Evolutionary conservation across 2,888 invertebrate species (phyloP), one percentile per base, ranked within the genome.

Genomic region (Trissonchulus latispiculum): DNA sequence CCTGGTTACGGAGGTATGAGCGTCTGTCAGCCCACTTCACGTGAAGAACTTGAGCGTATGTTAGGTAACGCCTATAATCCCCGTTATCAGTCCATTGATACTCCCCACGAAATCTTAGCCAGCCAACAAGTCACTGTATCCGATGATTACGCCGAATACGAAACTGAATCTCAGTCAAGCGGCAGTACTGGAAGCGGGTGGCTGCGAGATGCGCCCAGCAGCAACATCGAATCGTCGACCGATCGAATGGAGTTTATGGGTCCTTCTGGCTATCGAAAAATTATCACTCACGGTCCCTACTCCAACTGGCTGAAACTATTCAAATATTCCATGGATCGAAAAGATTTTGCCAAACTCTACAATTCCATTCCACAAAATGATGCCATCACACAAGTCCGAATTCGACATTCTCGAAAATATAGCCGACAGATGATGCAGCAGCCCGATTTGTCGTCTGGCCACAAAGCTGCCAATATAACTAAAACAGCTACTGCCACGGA

Each of bases 291-390:
- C 2, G 69, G 69, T n/a, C 69, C 69, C 3, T 68, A 32, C 36
- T 68, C 69, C 3, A 36, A 68, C 36, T 33, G 33, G 31, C 33
- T 68, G 36, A 33, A 68, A 31, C 69, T 68, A n/a, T 28, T 68
- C n/a, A 68, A 68, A 33, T 3, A 48, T 48, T 8, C 48, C 48
- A 8, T 48, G 8, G 48, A 23, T 8, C 8, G 48, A 8, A 48
- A 23, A 8, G 48, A 8, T 48, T 48, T 48, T 23, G 48, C 8
- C 23, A 23, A 48, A 48, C 48, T 48, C 8, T 48, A 48, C 23
- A 23, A 48, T 23, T 8, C 8, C 23, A 8, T 48, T 8, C 8
- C 8, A 48, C 48, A 48, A 23, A 48, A 48, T 23, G 48, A 48
- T 15, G 8, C 23, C 8, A 48, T 48, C 23, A 8, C 8, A 23